A percentile compares a stretch with the other conserved stretches of the same genome.
Conservation (phyloP, 2,797 vertebrate species). For the Artibeus lituratus region DNA sequence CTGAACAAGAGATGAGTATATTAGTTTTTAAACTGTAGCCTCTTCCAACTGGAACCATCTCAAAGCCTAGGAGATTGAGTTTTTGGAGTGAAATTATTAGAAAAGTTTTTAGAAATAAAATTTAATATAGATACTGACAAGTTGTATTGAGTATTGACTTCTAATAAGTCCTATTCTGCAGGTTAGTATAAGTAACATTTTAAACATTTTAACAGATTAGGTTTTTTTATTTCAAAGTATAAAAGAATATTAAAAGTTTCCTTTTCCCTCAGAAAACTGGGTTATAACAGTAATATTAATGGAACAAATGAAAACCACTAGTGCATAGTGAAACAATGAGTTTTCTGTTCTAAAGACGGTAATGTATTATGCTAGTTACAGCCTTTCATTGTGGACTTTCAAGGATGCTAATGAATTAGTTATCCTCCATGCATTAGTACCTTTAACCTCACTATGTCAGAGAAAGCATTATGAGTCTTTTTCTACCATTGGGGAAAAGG, state of each 20-base stretch:
- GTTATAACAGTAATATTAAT: not conserved
- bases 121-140: not conserved
- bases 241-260: not conserved
- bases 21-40: not conserved
- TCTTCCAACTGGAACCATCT: not conserved
- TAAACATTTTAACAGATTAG: not conserved
- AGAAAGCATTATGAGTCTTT: not conserved
- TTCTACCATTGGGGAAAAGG: not conserved
- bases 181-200: not conserved
- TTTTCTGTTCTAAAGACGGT: not conserved
- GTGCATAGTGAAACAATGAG: not conserved
- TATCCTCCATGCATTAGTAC: not conserved
- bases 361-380: not conserved
- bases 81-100: not conserved
- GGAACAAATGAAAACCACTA: not conserved
- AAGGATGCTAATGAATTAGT: not conserved
- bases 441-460: not conserved
- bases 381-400: not conserved
- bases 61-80: not conserved
- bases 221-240: constrained; percentile 2
- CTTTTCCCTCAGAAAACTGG: not conserved
- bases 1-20: not conserved
- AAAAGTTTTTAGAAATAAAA: not conserved
- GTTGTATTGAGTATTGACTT: not conserved
- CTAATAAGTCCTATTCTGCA: not conserved